Evolutionary conservation across 2,113 vertebrate species (phyloP).

Genomic region (Circaetus cinerascens): DNA sequence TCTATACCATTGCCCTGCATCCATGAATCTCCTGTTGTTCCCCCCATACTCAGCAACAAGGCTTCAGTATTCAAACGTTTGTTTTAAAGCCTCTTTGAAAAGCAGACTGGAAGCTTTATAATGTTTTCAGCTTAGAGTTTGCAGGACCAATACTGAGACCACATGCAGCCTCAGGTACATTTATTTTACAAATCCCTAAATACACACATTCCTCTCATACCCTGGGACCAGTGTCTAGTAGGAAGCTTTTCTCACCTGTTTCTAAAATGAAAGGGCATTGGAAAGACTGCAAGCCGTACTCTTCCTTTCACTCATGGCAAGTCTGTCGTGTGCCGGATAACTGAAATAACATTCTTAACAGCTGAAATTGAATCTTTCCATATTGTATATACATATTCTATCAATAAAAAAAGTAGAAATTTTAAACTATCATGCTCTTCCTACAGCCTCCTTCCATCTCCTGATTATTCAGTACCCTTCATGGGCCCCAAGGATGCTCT

Average conservation of each 20-base stretch:
- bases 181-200: background rate
- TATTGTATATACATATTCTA: background rate
- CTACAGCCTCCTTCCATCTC: background rate
- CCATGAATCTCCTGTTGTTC: background rate
- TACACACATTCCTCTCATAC: background rate
- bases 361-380: background rate
- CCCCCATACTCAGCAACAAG: background rate
- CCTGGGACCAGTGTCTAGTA: background rate
- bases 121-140: background rate
- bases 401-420: background rate
- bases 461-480: background rate
- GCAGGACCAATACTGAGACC: background rate
- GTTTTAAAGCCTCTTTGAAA: background rate
- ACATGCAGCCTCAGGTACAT: background rate
- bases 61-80: background rate
- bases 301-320: background rate
- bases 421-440: background rate
- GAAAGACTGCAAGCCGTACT: background rate
- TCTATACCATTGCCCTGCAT: background rate
- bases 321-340: too few relatives aligned
- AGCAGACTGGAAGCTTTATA: background rate
- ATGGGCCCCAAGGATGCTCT: background rate
- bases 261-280: background rate
- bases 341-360: background rate
- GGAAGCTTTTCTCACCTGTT: background rate